Percentiles rank a stretch among this genome's conserved stretches.
These are phyloP conservation scores for Scaptodrosophila latifasciaeformis DNA, from an alignment of 2,888 invertebrate genomes.

Conservation along the genomic window DNA sequence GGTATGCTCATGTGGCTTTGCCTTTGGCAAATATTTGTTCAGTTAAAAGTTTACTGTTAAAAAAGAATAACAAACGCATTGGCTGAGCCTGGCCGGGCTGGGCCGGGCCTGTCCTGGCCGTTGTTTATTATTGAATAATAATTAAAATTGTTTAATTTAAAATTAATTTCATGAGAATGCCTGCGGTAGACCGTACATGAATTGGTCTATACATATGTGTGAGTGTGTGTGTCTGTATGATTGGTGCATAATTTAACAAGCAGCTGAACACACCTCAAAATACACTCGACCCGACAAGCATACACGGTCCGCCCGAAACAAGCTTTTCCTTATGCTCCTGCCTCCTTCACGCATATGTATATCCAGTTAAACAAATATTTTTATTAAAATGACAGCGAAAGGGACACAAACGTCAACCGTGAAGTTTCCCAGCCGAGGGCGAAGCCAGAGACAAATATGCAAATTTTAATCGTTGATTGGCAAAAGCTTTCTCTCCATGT, in stretches of 20 bases:
- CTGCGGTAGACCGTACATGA: conserved; percentile 1
- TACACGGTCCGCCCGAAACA: too few relatives aligned
- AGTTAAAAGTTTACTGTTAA: conserved; percentile 36
- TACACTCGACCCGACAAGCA: not conserved
- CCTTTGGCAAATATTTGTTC: conserved; percentile 34
- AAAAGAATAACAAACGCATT: conserved; percentile 28
- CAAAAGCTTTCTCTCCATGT: not conserved
- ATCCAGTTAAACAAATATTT: conserved; percentile 41
- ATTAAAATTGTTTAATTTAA: conserved; percentile 47
- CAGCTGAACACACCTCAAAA: not conserved
- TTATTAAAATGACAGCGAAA: conserved; percentile 37
- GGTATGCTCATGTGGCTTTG: too few relatives aligned
- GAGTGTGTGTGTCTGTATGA: not conserved
- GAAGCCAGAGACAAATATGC: conserved; percentile 41
- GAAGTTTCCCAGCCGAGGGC: not conserved
- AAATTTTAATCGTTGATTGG: conserved; percentile 26
- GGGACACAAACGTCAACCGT: not conserved
- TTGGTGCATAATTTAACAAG: not conserved
- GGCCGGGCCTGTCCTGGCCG: conserved; percentile 12
- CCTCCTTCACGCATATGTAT: not conserved
- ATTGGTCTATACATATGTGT: not conserved
- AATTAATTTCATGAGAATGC: conserved; percentile 43
- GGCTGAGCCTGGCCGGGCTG: conserved; percentile 4
- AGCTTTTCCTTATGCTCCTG: too few relatives aligned
- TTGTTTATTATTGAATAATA: conserved; percentile 43